Percentiles rank a stretch among this genome's conserved stretches.
Conservation (phyloP, 35 echinoderm and acorn worm genomes). For the Lytechinus variegatus region DNA sequence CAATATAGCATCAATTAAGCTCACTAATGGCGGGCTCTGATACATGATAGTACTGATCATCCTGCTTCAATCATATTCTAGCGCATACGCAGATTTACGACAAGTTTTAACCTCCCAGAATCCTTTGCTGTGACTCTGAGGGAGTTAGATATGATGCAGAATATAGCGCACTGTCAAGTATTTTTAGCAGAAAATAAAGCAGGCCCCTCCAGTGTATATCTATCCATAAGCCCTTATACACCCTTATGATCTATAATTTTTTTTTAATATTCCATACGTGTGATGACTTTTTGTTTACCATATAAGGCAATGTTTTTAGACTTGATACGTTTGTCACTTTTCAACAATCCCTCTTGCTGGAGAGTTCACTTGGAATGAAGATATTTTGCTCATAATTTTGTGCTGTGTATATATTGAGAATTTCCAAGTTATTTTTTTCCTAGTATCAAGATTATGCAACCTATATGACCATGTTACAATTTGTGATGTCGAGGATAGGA, state of each 20-base stretch:
- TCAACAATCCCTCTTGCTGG: neutral
- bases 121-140: neutral
- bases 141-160: neutral
- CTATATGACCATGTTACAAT: too few species aligned
- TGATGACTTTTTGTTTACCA: neutral
- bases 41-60: neutral
- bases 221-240: neutral
- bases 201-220: neutral
- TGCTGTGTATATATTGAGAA: neutral
- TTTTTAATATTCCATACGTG: neutral
- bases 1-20: slow-evolving; percentile 13
- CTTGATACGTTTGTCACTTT: neutral
- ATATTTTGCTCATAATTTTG: neutral
- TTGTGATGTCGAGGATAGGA: too few species aligned
- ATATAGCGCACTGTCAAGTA: neutral
- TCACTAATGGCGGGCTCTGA: neutral
- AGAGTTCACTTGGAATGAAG: neutral
- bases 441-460: too few species aligned
- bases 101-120: neutral
- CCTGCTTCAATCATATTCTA: neutral
- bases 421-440: neutral
- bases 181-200: neutral
- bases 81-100: neutral
- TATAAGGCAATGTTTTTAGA: neutral
- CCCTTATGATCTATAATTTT: neutral